These are phyloP conservation scores for Sprattus sprattus DNA, from an alignment of 2,113 vertebrate genomes.

Conservation along the genomic window DNA sequence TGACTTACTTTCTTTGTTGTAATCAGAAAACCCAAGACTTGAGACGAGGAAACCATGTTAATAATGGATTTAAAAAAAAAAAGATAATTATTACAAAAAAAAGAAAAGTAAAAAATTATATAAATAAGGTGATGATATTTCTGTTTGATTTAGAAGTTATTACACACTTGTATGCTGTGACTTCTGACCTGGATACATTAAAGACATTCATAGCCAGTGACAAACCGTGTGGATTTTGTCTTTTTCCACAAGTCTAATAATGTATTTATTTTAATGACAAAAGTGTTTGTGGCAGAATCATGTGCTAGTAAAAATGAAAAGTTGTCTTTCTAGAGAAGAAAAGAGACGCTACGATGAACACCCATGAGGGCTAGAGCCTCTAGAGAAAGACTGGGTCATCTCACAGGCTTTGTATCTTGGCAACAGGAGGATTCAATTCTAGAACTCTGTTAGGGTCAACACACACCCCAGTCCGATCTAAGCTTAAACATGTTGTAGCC, in stretches of 20 bases:
- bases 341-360: no score
- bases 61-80: constrained; percentile 60
- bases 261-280: no score
- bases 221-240: neutral
- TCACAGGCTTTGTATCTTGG: no score
- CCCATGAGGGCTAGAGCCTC: no score
- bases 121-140: constrained; percentile 76
- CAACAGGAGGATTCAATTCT: no score
- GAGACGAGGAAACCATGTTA: constrained; percentile 65
- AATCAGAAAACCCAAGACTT: constrained; percentile 64
- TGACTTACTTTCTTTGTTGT: constrained; percentile 66
- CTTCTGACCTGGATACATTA: constrained; percentile 77
- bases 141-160: constrained; percentile 79
- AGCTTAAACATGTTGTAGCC: no score
- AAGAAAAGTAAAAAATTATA: constrained; percentile 57
- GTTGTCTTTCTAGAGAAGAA: no score
- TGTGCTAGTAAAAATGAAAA: no score
- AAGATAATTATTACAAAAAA: constrained; percentile 64
- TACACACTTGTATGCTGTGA: constrained; percentile 79
- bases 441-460: no score
- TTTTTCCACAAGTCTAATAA: neutral
- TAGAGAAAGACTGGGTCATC: no score
- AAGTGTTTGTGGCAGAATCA: no score
- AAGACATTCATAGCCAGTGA: constrained; percentile 73
- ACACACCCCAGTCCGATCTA: no score